Percentiles rank a stretch among this genome's conserved stretches.
phyloP scores from a whole-genome alignment of 2,888 invertebrate genomes.

The Eilema depressum region DNA sequence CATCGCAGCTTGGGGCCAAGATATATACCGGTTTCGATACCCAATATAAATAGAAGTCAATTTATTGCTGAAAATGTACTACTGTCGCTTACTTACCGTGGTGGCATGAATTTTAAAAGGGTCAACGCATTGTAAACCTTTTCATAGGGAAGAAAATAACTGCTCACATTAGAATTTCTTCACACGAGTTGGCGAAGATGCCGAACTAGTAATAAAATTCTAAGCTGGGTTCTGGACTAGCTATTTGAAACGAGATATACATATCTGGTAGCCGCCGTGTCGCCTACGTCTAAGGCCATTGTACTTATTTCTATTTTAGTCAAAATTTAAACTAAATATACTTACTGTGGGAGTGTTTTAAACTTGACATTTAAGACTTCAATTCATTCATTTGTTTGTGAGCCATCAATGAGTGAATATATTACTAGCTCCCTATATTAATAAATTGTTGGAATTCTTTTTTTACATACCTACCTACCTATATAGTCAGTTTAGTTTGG shows the following conservation, averaged over 20 bases:
- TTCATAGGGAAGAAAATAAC: neutral
- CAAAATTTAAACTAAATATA: conserved; percentile 29
- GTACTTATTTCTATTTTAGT: conserved; percentile 50
- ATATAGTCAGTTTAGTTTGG: too few relatives aligned
- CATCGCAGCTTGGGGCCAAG: too few relatives aligned
- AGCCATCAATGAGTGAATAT: neutral
- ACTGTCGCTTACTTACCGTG: too few relatives aligned
- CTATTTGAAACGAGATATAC: conserved; percentile 24
- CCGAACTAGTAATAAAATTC: neutral
- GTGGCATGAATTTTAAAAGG: too few relatives aligned
- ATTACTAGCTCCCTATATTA: too few relatives aligned
- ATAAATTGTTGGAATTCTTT: too few relatives aligned
- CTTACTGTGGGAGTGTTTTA: neutral
- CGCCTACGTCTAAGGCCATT: conserved; percentile 39
- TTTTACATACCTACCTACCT: too few relatives aligned
- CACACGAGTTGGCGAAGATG: neutral
- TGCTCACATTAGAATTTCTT: neutral
- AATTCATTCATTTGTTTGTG: neutral
- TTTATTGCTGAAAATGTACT: too few relatives aligned
- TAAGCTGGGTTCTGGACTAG: conserved; percentile 2
- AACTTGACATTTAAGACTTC: neutral
- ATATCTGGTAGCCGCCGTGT: conserved; percentile 29
- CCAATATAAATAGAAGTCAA: too few relatives aligned
- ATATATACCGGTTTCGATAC: too few relatives aligned
- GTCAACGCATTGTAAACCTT: too few relatives aligned